Conservation (phyloP, 2,888 invertebrate genomes). For the Eueremaeus valkanovi region DNA sequence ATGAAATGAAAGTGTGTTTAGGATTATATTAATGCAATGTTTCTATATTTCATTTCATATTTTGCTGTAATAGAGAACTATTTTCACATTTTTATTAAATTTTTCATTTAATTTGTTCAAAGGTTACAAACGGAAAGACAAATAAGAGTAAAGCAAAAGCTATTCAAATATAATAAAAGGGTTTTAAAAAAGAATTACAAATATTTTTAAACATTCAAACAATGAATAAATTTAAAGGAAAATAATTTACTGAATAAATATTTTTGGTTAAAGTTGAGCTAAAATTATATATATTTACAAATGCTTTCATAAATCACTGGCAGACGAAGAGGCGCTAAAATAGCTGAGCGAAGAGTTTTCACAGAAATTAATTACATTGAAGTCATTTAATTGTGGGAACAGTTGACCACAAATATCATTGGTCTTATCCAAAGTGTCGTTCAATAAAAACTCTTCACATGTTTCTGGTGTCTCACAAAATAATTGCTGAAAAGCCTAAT, state of each 20-base stretch:
- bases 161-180: no score
- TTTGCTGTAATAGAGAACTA: no score
- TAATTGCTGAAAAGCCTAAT: neutral
- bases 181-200: no score
- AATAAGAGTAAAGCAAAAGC: no score
- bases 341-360: neutral
- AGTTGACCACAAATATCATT: neutral
- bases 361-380: neutral
- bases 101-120: no score
- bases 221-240: no score
- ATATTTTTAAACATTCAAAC: no score
- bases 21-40: no score
- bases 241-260: neutral
- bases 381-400: constrained; percentile 9
- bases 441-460: neutral
- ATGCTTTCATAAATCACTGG: neutral
- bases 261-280: neutral
- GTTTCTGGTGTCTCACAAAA: neutral
- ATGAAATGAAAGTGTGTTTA: no score
- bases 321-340: constrained; percentile 1
- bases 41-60: no score
- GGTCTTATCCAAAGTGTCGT: neutral
- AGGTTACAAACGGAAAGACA: no score
- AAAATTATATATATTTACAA: neutral
- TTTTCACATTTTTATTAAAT: no score